A percentile compares a stretch with the other conserved stretches of the same genome.
These are phyloP conservation scores for Artemia franciscana DNA, from an alignment of 1,140 invertebrate species.

Conservation along the genomic window DNA sequence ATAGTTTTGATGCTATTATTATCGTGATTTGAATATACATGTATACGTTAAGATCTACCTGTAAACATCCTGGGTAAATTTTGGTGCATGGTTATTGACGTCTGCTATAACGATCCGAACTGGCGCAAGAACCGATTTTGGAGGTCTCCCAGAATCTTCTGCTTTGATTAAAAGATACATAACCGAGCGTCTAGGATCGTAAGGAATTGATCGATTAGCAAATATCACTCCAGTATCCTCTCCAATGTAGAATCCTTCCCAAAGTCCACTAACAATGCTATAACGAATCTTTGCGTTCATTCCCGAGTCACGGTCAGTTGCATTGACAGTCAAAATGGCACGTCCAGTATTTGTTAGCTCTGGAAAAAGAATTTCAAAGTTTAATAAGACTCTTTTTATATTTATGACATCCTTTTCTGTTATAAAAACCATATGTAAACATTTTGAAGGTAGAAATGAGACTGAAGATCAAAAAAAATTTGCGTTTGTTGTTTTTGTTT, in stretches of 20 bases:
- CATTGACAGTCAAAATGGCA: conserved; percentile 51
- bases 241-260: conserved; percentile 48
- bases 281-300: conserved; percentile 49
- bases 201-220: conserved; percentile 45
- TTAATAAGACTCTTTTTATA: no score
- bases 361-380: conserved; percentile 20
- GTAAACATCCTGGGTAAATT: conserved; percentile 38
- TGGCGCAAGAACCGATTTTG: conserved; percentile 38
- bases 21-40: neutral
- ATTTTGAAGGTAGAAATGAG: no score
- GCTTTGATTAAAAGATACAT: conserved; percentile 52
- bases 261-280: conserved; percentile 31
- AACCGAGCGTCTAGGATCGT: conserved; percentile 27
- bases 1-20: no score
- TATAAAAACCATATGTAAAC: no score
- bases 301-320: conserved; percentile 56
- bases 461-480: no score
- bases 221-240: conserved; percentile 43
- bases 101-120: conserved; percentile 41
- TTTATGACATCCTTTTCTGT: no score
- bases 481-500: no score
- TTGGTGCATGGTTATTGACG: conserved; percentile 27
- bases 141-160: conserved; percentile 46
- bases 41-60: conserved; percentile 26
- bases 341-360: conserved; percentile 30